Base-by-base conservation (phyloP, 1,140 invertebrate species). In the Pogonomyrmex barbatus region DNA sequence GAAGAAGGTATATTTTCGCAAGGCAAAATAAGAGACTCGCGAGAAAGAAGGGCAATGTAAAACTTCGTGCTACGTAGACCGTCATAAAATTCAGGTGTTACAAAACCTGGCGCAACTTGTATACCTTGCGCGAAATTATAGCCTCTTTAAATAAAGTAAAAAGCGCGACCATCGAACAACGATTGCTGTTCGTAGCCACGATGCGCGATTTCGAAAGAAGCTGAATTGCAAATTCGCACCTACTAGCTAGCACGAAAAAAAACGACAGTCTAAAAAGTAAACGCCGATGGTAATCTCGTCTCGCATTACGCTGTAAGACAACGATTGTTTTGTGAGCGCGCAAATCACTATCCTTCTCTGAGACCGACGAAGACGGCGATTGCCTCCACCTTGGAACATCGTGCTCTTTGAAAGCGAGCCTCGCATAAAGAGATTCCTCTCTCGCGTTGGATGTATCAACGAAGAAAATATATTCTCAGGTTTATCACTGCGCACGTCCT, bases 331-430 rank as follows among this genome's bases (percentile, higher is more conserved):
- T 78, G 75, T n/a, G 58, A 45, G 56, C 52, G 52, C 30, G 88
- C 88, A 89, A 89, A 89, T 89, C 88, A 89, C 88, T 68, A 89
- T 89, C 85, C 70, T 89, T 82, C 60, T 36, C 39, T 39, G 58
- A 70, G 77, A 68, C 58, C 68, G 56, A 65, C 60, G 73, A 56
- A 47, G 56, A 86, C 62, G 45, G 62, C 42, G 84, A 86, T 86
- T 77, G 71, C 81, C 86, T 79, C 45, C 73, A 56, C 71, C 58
- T 82, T 60, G 79, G 54, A 86, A 52, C 84, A 50, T 63, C 87
- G 62, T 87, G 56, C 71, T 88, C 77, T 87, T 83, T 77, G 60
- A 88, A 87, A 77, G 63, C 70, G 65, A 71, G 86, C 8, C 52
- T 67, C 70, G 54, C 70, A 68, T 88, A 85, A 81, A 73, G 42